phyloP scores from a whole-genome alignment of 2,888 invertebrate species.

The Busseola fusca region DNA sequence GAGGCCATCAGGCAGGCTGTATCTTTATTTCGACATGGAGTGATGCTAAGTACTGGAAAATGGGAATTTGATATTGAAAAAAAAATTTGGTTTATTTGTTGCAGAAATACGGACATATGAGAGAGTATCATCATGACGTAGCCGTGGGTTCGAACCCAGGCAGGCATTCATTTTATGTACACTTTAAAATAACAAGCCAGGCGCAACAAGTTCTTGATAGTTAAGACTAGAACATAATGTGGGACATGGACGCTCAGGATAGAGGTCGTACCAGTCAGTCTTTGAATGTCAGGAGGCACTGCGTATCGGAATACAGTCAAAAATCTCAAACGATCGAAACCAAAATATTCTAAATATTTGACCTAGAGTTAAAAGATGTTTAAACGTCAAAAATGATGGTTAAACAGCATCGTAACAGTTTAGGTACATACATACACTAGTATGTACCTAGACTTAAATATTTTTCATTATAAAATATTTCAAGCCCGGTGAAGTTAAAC shows the following conservation, averaged over 20 bases:
- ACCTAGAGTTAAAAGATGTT: no score
- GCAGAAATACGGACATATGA: not conserved
- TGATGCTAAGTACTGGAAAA: constrained; percentile 75
- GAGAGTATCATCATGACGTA: not conserved
- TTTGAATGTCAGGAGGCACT: not conserved
- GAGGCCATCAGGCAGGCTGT: constrained; percentile 71
- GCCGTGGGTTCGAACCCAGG: not conserved
- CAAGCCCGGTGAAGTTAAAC: no score
- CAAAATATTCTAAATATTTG: no score
- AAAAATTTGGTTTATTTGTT: not conserved
- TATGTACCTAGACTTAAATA: no score
- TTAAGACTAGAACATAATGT: not conserved
- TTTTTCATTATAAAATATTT: no score
- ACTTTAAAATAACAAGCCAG: no score
- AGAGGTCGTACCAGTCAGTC: not conserved
- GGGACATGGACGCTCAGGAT: constrained; percentile 1
- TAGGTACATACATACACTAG: no score
- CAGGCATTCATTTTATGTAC: not conserved
- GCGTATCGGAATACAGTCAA: not conserved
- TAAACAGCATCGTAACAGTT: no score
- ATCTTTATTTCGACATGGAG: constrained; percentile 73
- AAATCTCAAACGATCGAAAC: not conserved
- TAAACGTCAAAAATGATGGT: no score
- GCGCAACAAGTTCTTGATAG: not conserved
- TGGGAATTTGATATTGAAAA: not conserved